Percentiles rank a stretch among this genome's conserved stretches.
phyloP scores from a whole-genome alignment of 2,113 vertebrate species.

The Hemichromis elongatus region DNA sequence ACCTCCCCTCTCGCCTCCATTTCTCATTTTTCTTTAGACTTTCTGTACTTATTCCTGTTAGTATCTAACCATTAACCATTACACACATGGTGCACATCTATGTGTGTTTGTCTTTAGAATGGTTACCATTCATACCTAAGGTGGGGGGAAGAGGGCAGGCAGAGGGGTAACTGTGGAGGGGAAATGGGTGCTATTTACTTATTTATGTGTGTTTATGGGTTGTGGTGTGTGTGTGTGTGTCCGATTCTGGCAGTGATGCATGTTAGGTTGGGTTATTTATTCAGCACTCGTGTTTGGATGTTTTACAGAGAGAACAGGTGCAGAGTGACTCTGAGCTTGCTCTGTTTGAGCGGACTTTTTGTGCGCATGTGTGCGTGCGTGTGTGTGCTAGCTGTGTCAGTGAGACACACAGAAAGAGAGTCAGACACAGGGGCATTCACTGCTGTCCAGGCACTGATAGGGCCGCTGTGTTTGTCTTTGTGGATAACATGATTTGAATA shows the following conservation, averaged over 20 bases:
- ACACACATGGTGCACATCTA: slow-evolving; percentile 2
- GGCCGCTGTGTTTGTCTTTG: slow-evolving; percentile 32
- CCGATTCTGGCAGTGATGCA: slow-evolving; percentile 62
- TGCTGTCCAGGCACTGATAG: slow-evolving; percentile 55
- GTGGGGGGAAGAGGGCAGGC: neutral
- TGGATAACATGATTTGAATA: slow-evolving; percentile 23
- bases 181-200: slow-evolving; percentile 69
- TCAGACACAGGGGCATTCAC: slow-evolving; percentile 61
- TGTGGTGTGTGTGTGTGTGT: slow-evolving; percentile 20
- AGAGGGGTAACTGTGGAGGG: slow-evolving; percentile 24
- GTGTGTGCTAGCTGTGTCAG: neutral
- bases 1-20: neutral
- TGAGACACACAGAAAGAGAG: slow-evolving; percentile 16
- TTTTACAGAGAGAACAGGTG: slow-evolving; percentile 79
- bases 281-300: slow-evolving; percentile 74
- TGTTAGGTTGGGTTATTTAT: slow-evolving; percentile 74
- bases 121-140: slow-evolving; percentile 29
- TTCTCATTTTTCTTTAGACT: neutral
- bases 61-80: slow-evolving; percentile 53
- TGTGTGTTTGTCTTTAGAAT: slow-evolving; percentile 44
- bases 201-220: slow-evolving; percentile 73
- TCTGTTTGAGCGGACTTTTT: slow-evolving; percentile 58
- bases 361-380: slow-evolving; percentile 1
- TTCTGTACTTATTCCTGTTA: slow-evolving; percentile 13
- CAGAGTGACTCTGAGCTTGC: slow-evolving; percentile 63